phyloP scores from a whole-genome alignment of 1,140 invertebrate genomes.

The Contarinia nasturtii region DNA sequence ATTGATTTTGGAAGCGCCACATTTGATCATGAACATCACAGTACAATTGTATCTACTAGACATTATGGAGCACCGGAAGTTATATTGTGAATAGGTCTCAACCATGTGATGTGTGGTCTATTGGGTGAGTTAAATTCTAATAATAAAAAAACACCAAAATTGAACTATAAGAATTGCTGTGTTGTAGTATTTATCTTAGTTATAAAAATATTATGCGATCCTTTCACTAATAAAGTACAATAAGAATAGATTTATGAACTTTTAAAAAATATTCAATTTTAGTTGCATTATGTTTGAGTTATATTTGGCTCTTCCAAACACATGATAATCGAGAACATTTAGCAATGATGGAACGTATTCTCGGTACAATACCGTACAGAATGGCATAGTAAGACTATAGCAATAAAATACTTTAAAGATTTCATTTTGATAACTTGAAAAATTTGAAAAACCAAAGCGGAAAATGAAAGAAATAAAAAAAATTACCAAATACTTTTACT shows the following conservation, averaged over 20 bases:
- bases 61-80: conserved; percentile 99
- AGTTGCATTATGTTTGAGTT: conserved; percentile 97
- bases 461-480: no score
- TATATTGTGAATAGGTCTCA: conserved; percentile 95
- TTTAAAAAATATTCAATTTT: no score
- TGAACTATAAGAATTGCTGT: no score
- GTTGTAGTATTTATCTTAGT: no score
- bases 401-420: not conserved
- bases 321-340: conserved; percentile 99
- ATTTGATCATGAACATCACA: conserved; percentile 99
- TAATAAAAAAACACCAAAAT: no score
- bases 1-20: conserved; percentile 99
- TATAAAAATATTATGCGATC: no score
- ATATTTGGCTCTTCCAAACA: conserved; percentile 97
- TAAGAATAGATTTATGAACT: no score
- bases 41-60: conserved; percentile 95
- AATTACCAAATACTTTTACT: conserved; percentile 94
- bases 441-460: conserved; percentile 56
- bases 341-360: conserved; percentile 98
- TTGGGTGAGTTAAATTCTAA: conserved; percentile 44
- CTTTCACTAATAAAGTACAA: no score
- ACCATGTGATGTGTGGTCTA: conserved; percentile 99
- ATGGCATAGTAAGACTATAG: conserved; percentile 23
- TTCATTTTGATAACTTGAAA: no score
- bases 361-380: conserved; percentile 87